Conservation (phyloP, 2,113 vertebrate genomes). For the Esox niger region DNA sequence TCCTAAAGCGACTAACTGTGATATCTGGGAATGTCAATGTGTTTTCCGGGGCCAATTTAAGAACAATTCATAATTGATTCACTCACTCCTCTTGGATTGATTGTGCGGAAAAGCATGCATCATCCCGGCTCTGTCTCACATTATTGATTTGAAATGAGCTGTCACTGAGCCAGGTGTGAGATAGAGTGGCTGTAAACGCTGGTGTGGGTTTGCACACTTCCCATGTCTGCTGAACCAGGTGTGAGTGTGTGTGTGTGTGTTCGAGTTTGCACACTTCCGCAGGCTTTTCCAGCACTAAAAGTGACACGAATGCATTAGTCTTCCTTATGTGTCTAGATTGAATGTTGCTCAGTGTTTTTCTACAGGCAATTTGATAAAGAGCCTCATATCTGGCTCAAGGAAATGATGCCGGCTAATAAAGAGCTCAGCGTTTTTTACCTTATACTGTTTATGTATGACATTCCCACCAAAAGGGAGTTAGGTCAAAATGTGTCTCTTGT, state of each 20-base stretch:
- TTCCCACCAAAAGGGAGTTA: not conserved
- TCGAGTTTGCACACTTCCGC: not conserved
- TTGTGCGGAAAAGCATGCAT: not conserved
- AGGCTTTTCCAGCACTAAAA: too few species aligned
- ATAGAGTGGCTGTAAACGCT: not conserved
- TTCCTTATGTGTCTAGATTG: not conserved
- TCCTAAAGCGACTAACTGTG: not conserved
- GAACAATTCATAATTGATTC: slow-evolving; percentile 61
- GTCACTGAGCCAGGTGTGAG: slow-evolving; percentile 10
- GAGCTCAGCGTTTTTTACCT: not conserved
- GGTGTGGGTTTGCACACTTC: not conserved
- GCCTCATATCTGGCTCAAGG: slow-evolving; percentile 13
- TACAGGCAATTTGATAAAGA: slow-evolving; percentile 19
- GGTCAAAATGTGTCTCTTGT: not conserved
- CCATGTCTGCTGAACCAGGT: not conserved
- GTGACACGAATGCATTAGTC: not conserved
- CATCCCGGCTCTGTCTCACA: slow-evolving; percentile 17
- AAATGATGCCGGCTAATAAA: not conserved
- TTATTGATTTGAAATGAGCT: slow-evolving; percentile 10
- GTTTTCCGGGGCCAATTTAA: slow-evolving; percentile 55
- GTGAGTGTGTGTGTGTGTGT: not conserved
- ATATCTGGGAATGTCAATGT: slow-evolving; percentile 46
- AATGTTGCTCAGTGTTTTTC: not conserved
- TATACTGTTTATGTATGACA: not conserved
- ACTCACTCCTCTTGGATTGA: slow-evolving; percentile 14